Conservation (phyloP, 2,113 vertebrate species). For the Fregata magnificens region DNA sequence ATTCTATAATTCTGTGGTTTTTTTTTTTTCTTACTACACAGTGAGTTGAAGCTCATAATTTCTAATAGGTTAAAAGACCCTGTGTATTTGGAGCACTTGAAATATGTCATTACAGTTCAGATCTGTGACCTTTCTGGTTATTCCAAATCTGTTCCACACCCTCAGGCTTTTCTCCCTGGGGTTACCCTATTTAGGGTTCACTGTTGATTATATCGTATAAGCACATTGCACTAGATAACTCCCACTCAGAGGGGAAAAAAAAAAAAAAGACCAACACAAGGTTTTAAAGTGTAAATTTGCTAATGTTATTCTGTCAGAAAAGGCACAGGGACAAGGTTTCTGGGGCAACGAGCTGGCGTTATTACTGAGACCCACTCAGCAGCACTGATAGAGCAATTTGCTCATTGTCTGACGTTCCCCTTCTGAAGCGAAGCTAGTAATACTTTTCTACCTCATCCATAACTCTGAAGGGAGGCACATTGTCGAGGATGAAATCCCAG, state of each 20-base stretch:
- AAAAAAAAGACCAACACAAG: background rate
- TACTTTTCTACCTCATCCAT: background rate
- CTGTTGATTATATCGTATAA: background rate
- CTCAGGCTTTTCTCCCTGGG: background rate
- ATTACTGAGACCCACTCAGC: background rate
- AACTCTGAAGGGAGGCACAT: background rate
- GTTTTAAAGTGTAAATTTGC: background rate
- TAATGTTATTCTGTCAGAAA: background rate
- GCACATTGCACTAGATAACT: background rate
- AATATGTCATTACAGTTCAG: background rate
- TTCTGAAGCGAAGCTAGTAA: background rate
- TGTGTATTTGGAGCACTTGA: background rate
- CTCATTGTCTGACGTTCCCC: background rate
- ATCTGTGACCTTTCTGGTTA: background rate
- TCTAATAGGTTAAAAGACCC: background rate
- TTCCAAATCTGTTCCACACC: background rate
- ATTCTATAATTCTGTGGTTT: background rate
- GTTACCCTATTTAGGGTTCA: background rate
- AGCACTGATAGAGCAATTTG: background rate
- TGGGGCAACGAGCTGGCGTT: background rate
- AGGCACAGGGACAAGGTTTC: background rate
- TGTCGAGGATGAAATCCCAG: background rate
- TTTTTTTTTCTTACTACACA: background rate
- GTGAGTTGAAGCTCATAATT: background rate
- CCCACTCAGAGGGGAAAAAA: background rate